Evolutionary conservation across 2,888 invertebrate genomes (phyloP).

Genomic region (Notodonta ziczac): DNA sequence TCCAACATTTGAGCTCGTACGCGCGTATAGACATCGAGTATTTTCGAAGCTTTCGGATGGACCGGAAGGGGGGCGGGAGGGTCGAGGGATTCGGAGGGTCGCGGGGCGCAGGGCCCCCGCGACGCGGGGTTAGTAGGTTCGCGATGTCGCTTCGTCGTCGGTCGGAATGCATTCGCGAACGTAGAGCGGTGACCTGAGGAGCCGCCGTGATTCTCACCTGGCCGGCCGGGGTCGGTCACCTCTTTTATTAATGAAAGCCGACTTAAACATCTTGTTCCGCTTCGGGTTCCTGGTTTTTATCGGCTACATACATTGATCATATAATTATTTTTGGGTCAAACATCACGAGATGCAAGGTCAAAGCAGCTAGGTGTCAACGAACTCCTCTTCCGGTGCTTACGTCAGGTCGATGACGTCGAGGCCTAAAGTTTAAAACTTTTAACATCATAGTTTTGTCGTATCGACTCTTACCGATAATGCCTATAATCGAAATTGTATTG

Average conservation of each 20-base stretch:
- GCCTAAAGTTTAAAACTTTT: slow-evolving; percentile 57
- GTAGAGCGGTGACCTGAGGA: slow-evolving; percentile 82
- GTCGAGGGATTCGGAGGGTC: slow-evolving; percentile 76
- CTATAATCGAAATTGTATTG: slow-evolving; percentile 27
- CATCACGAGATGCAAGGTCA: slow-evolving; percentile 77
- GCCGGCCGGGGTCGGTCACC: slow-evolving; percentile 66
- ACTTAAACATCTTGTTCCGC: slow-evolving; percentile 30
- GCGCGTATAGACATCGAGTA: slow-evolving; percentile 75
- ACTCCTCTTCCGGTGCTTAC: slow-evolving; percentile 74
- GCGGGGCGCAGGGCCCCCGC: slow-evolving; percentile 81
- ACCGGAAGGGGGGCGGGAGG: slow-evolving; percentile 74
- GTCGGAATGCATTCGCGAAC: slow-evolving; percentile 84
- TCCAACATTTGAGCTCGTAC: slow-evolving; percentile 59
- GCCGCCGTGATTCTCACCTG: slow-evolving; percentile 78
- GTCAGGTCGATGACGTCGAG: slow-evolving; percentile 80
- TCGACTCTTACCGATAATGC: slow-evolving; percentile 18
- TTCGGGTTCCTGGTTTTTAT: slow-evolving; percentile 36
- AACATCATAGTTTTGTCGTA: slow-evolving; percentile 22
- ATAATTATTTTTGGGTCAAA: slow-evolving; percentile 70
- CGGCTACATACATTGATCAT: slow-evolving; percentile 30
- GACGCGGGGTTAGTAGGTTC: slow-evolving; percentile 83
- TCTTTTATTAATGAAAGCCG: slow-evolving; percentile 54
- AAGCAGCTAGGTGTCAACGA: slow-evolving; percentile 78
- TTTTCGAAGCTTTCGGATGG: slow-evolving; percentile 82
- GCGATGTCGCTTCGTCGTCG: slow-evolving; percentile 82